These are phyloP conservation scores for Glaucidium brasilianum DNA, from an alignment of 2,113 vertebrate genomes.

Conservation along the genomic window DNA sequence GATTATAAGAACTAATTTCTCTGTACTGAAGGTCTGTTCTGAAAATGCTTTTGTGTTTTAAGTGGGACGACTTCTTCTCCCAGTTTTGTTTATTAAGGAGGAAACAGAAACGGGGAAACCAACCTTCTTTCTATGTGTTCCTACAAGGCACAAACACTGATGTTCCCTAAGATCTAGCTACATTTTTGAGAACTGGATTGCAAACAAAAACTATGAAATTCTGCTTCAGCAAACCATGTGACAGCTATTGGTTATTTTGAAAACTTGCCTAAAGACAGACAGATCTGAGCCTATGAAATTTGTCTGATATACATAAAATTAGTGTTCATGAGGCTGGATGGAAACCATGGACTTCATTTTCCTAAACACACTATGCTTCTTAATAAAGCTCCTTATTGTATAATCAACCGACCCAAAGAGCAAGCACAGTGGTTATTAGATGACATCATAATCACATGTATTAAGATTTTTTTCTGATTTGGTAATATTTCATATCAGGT, in stretches of 20 bases:
- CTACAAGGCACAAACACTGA: background rate
- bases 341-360: background rate
- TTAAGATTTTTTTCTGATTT: background rate
- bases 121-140: background rate
- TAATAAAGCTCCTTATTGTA: background rate
- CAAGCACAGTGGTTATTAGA: background rate
- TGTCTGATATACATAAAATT: background rate
- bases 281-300: background rate
- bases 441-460: background rate
- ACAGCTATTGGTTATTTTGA: background rate
- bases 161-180: background rate
- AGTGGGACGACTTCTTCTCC: background rate
- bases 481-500: background rate
- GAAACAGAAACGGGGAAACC: background rate
- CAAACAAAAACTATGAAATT: background rate
- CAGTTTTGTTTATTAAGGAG: background rate
- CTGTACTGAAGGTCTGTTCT: background rate
- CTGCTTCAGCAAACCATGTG: background rate
- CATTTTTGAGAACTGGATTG: background rate
- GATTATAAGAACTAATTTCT: background rate
- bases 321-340: background rate
- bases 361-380: rapidly evolving
- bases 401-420: background rate
- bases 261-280: background rate
- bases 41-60: background rate